These are phyloP conservation scores for Lasioglossum lativentre DNA, from an alignment of 2,888 invertebrate species.

Conservation along the genomic window DNA sequence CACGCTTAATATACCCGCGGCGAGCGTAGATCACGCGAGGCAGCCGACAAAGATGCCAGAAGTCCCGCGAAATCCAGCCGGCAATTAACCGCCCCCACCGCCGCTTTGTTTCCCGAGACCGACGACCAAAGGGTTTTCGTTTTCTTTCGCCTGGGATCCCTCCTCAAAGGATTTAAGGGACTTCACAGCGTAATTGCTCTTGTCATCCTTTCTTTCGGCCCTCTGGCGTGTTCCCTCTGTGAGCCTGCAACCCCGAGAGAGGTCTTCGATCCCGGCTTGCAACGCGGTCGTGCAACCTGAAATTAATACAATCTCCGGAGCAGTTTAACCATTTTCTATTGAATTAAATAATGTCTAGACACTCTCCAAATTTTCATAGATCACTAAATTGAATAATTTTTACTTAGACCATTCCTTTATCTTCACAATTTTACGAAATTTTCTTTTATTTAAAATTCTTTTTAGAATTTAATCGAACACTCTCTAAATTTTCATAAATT, in stretches of 20 bases:
- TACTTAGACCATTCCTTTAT: too few relatives aligned
- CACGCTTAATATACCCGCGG: slow-evolving; percentile 55
- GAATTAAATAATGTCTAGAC: too few relatives aligned
- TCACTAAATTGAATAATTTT: too few relatives aligned
- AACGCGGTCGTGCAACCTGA: neutral
- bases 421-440: too few relatives aligned
- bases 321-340: too few relatives aligned
- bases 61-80: slow-evolving; percentile 50
- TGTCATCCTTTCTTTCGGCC: slow-evolving; percentile 19
- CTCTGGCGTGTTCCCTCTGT: neutral
- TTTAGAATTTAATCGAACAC: too few relatives aligned
- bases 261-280: neutral
- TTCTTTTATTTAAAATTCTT: too few relatives aligned
- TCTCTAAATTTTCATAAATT: too few relatives aligned
- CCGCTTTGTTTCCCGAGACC: slow-evolving; percentile 33
- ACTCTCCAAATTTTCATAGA: too few relatives aligned
- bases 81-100: slow-evolving; percentile 51
- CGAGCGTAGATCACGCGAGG: slow-evolving; percentile 53
- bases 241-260: neutral
- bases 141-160: slow-evolving; percentile 2
- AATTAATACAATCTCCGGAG: neutral
- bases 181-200: slow-evolving; percentile 13
- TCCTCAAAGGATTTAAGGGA: slow-evolving; percentile 16
- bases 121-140: slow-evolving; percentile 16
- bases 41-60: slow-evolving; percentile 45